Base-by-base conservation (phyloP, 2,797 vertebrate genomes). In the Prunella strophiata region DNA sequence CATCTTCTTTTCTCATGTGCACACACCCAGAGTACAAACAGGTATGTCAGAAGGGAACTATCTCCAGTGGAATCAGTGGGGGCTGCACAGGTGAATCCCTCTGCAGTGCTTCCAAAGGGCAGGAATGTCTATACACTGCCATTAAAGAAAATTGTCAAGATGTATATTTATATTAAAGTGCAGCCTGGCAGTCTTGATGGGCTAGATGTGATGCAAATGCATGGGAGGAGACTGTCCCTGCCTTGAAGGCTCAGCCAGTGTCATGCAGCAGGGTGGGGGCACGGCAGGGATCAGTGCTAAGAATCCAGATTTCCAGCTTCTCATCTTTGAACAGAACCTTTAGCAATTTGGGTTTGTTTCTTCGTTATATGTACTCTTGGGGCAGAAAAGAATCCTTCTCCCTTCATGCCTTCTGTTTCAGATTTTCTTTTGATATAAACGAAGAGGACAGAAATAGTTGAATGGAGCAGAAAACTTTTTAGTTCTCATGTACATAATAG, bases 101-200 rank as follows among this genome's bases (percentile, higher is more conserved):
- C 73, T 93, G 61, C 68, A 89, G 40, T 11, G 58, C 87, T 81
- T 94, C 82, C 79, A 90, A 93, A 91, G 88, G 32, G 43, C 51
- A 71, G 19, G 27, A 42, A 88, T 10, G 8, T 61, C 76, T 93
- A n/a, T 47, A 79, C 82, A 66, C 67, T 92, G 23, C 91, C 48
- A 93, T 93, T 96, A 93, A 82, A 86, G 70, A 93, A 84, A 91
- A 88, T 86, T 73, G 55, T 40, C 61, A 50, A 61, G 93, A 71
- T 0, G 0, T 75, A 16, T 88, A 63, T 89, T 94, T 89, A 70
- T 78, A 70, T 70, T 88, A 30, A 48, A 92, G 85, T 47, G 32
- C 82, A 94, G 75, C 73, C 89, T 93, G 91, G 85, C 75, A 89
- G 70, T 84, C 73, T 79, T 40, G 62, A 65, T 76, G 67, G 66